A percentile compares a stretch with the other conserved stretches of the same genome.
Conservation (phyloP, 1,140 invertebrate genomes). For the Sminthurides bifidus region DNA sequence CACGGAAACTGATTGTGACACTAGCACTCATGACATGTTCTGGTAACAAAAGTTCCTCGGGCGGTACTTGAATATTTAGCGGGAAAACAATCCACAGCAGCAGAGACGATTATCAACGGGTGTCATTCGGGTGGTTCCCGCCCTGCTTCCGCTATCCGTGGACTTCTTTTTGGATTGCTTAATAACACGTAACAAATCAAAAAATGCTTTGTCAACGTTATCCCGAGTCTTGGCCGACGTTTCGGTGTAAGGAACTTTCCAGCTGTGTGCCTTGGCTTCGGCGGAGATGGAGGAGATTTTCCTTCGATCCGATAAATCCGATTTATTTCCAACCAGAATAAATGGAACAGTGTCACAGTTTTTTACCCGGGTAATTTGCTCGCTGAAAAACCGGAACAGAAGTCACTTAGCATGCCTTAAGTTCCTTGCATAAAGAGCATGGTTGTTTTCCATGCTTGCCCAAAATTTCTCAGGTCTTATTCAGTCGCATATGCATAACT, state of each 20-base stretch:
- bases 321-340: conserved; percentile 96
- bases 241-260: conserved; percentile 96
- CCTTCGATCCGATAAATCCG: conserved; percentile 83
- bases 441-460: too few relatives aligned
- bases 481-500: too few relatives aligned
- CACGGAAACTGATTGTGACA: too few relatives aligned
- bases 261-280: conserved; percentile 72
- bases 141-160: conserved; percentile 55
- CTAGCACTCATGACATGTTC: too few relatives aligned
- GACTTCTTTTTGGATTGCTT: conserved; percentile 86
- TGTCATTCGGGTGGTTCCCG: not conserved
- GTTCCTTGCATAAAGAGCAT: not conserved
- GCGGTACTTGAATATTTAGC: too few relatives aligned
- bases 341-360: conserved; percentile 98
- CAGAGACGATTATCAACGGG: not conserved
- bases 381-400: conserved; percentile 49
- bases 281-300: conserved; percentile 82
- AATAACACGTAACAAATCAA: conserved; percentile 95
- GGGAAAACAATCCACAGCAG: conserved; percentile 2
- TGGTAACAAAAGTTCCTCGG: too few relatives aligned
- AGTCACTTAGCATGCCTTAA: not conserved
- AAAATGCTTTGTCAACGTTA: conserved; percentile 99
- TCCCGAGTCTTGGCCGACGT: conserved; percentile 96
- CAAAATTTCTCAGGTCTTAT: too few relatives aligned
- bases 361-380: conserved; percentile 97